phyloP scores from a whole-genome alignment of 2,888 invertebrate species.

The Lymantria dispar region DNA sequence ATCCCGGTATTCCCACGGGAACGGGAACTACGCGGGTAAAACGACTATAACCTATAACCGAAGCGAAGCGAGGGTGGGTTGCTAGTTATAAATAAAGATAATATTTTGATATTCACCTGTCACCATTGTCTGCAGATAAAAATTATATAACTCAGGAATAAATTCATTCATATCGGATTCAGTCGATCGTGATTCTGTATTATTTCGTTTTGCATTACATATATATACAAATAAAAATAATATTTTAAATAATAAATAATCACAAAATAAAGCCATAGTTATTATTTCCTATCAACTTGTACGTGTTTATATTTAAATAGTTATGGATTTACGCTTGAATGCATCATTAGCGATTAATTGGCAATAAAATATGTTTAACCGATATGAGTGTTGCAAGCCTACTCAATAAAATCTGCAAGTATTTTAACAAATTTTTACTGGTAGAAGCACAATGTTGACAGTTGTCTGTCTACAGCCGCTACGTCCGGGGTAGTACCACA shows the following conservation, averaged over 20 bases:
- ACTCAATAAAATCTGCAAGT: no score
- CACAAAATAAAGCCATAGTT: background rate
- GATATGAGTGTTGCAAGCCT: background rate
- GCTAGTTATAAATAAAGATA: background rate
- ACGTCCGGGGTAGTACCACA: no score
- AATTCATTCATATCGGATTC: background rate
- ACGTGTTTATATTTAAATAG: background rate
- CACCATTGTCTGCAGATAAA: background rate
- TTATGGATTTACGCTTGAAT: conserved; percentile 34
- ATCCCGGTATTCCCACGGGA: no score
- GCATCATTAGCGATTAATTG: conserved; percentile 52
- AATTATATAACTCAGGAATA: background rate
- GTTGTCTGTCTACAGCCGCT: no score
- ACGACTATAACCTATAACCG: no score
- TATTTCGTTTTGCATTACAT: conserved; percentile 7
- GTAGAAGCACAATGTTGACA: no score
- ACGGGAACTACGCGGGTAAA: no score
- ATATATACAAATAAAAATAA: conserved; percentile 6
- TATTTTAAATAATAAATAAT: conserved; percentile 2
- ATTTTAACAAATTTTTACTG: no score
- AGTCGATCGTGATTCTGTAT: background rate
- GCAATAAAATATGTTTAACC: conserved; percentile 12
- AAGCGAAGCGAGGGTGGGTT: no score
- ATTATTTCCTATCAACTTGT: background rate
- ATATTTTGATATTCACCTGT: background rate